Evolutionary conservation across 1,140 invertebrate species (phyloP).

Genomic region (Teleopsis dalmanni): DNA sequence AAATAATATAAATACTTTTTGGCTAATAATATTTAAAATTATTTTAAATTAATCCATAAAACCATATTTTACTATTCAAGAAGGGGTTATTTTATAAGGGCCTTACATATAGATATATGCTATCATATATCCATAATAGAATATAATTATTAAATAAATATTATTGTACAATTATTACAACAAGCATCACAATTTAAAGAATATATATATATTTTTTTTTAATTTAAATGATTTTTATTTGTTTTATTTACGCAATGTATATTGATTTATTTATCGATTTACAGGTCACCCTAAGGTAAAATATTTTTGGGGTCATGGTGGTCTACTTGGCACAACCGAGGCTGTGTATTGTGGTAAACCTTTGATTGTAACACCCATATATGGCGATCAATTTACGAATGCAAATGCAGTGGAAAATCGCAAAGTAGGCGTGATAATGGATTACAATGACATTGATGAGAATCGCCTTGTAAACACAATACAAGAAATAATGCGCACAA

Average conservation of each 20-base stretch:
- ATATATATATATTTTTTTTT: background rate
- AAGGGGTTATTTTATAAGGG: too few species aligned
- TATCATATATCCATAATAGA: too few species aligned
- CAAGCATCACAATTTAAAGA: too few species aligned
- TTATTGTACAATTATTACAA: too few species aligned
- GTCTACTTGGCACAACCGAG: constrained; percentile 65
- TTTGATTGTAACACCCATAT: constrained; percentile 62
- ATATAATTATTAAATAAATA: too few species aligned
- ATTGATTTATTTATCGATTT: background rate
- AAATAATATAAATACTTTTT: too few species aligned
- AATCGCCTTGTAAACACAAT: constrained; percentile 13
- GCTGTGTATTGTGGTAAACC: constrained; percentile 67
- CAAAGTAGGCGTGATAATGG: constrained; percentile 52
- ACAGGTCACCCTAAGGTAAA: constrained; percentile 56
- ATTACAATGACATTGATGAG: constrained; percentile 37
- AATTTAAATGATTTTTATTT: background rate
- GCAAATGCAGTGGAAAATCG: constrained; percentile 51
- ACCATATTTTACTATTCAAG: too few species aligned
- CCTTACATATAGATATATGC: too few species aligned
- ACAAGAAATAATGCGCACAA: constrained; percentile 16
- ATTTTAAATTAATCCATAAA: too few species aligned
- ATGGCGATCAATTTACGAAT: constrained; percentile 60
- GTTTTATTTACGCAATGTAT: too few species aligned
- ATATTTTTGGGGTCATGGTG: constrained; percentile 66
- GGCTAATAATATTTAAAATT: too few species aligned